Percentiles rank a stretch among this genome's conserved stretches.
phyloP scores from a whole-genome alignment of 2,113 vertebrate genomes.

The Nycticebus coucang region DNA sequence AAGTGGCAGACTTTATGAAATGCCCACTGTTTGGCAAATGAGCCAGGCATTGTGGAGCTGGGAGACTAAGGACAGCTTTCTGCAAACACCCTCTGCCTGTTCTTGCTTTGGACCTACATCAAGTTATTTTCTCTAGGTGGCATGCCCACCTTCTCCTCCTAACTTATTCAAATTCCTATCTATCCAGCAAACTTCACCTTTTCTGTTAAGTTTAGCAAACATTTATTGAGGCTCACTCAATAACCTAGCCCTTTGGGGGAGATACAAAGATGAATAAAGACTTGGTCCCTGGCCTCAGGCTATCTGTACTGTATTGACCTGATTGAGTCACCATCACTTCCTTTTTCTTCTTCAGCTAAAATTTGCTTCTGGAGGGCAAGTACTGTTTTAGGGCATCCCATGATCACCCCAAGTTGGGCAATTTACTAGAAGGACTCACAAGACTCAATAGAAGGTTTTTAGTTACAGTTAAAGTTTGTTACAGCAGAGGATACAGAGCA shows the following conservation, averaged over 20 bases:
- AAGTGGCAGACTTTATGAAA: conserved; percentile 47
- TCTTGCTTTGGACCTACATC: conserved; percentile 38
- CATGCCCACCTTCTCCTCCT: conserved; percentile 11
- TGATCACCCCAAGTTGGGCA: background rate
- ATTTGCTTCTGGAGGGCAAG: background rate
- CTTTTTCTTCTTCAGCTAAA: background rate
- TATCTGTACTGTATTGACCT: background rate
- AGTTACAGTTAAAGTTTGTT: background rate
- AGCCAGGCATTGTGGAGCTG: conserved; percentile 3
- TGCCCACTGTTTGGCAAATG: conserved; percentile 34
- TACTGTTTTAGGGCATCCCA: background rate
- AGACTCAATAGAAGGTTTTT: conserved; percentile 14
- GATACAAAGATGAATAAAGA: background rate
- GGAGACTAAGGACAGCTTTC: conserved; percentile 27
- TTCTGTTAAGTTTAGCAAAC: background rate
- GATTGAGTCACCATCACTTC: background rate
- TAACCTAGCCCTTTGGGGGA: background rate
- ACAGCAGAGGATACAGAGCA: background rate
- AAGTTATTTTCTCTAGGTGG: conserved; percentile 29
- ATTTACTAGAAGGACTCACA: background rate
- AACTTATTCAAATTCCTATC: conserved; percentile 36
- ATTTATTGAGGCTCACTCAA: background rate
- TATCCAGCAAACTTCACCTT: background rate
- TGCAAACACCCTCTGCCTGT: conserved; percentile 35
- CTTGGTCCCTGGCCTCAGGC: background rate